Evolutionary conservation across 2,113 vertebrate genomes (phyloP).

Genomic region (Zeus faber): DNA sequence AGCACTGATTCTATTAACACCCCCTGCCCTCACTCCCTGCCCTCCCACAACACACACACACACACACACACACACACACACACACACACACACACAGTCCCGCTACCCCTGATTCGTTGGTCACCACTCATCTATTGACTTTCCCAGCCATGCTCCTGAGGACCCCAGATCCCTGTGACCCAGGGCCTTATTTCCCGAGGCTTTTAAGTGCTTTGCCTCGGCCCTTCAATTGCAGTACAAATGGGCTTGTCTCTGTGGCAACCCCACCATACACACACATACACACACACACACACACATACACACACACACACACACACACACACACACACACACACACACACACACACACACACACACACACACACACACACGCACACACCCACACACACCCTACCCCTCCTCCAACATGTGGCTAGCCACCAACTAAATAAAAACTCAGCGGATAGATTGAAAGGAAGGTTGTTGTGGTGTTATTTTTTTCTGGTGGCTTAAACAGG

Average conservation of each 20-base stretch:
- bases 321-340: too few species aligned
- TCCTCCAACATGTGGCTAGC: too few species aligned
- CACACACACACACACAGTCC: not conserved
- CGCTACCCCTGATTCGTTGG: not conserved
- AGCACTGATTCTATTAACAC: conserved; percentile 60
- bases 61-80: conserved; percentile 5
- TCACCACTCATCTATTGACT: conserved; percentile 50
- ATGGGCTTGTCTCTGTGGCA: conserved; percentile 37
- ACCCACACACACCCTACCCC: too few species aligned
- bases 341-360: too few species aligned
- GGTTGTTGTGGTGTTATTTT: not conserved
- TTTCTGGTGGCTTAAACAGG: conserved; percentile 13
- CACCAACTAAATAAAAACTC: conserved; percentile 34
- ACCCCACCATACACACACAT: conserved; percentile 9
- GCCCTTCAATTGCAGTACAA: conserved; percentile 44
- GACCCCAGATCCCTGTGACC: conserved; percentile 41
- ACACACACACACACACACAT: too few species aligned
- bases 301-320: too few species aligned
- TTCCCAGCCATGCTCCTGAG: conserved; percentile 40
- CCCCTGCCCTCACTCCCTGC: conserved; percentile 22
- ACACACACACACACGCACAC: too few species aligned
- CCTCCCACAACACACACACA: conserved; percentile 14
- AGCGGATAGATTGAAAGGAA: conserved; percentile 30
- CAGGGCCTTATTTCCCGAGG: conserved; percentile 49
- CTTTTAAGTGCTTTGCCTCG: conserved; percentile 41